Conservation (phyloP, 2,888 invertebrate species). For the Apamea monoglypha region DNA sequence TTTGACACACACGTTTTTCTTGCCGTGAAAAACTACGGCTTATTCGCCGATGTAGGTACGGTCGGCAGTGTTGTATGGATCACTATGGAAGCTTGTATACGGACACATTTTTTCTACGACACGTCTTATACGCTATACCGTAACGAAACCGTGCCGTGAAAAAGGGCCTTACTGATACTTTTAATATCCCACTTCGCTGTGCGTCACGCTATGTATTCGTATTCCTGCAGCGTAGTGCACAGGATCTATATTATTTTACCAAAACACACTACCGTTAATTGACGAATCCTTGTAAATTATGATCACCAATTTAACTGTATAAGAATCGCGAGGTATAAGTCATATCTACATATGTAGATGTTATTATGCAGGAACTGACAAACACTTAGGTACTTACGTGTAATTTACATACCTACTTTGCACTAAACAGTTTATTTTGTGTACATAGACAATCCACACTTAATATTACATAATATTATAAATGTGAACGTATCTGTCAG, state of each 20-base stretch:
- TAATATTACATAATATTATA: not conserved
- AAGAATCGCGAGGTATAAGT: constrained; percentile 5
- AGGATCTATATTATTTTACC: not conserved
- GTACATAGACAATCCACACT: not conserved
- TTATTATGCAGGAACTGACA: not conserved
- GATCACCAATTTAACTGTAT: not conserved
- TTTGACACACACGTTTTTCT: no score
- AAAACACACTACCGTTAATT: not conserved
- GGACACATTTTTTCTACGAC: no score
- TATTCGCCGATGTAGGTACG: no score
- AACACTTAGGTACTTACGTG: not conserved
- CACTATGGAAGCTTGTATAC: no score
- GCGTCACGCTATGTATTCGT: not conserved
- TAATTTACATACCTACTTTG: not conserved
- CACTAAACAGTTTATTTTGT: not conserved
- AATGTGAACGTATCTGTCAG: no score
- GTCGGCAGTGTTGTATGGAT: no score
- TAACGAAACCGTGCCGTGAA: no score
- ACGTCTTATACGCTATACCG: no score
- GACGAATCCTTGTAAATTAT: not conserved
- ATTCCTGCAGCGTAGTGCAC: not conserved
- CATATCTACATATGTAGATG: not conserved
- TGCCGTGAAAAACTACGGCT: no score
- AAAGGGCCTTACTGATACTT: no score
- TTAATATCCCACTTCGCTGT: not conserved